phyloP scores from a whole-genome alignment of 2,888 invertebrate genomes.

The Arrhopalites spinosus region DNA sequence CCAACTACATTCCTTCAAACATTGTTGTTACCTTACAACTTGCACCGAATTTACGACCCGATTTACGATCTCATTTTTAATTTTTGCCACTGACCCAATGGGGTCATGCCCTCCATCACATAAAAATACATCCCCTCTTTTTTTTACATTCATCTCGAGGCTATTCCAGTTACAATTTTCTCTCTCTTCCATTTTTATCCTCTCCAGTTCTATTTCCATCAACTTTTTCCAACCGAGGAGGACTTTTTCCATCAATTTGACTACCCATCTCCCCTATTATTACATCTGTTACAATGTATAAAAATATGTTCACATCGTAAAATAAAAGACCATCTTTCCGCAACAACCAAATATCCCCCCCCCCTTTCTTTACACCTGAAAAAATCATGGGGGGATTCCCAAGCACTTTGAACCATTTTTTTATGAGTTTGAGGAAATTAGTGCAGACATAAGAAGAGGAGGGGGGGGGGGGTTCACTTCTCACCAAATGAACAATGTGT shows the following conservation, averaged over 20 bases:
- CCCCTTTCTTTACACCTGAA: too few relatives aligned
- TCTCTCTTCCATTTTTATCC: not conserved
- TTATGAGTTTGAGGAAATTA: too few relatives aligned
- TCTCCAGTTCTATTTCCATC: slow-evolving; percentile 14
- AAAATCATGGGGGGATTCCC: too few relatives aligned
- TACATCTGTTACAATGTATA: not conserved
- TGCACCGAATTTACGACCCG: slow-evolving; percentile 30
- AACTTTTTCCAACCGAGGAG: too few relatives aligned
- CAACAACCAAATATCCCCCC: too few relatives aligned
- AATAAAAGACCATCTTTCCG: slow-evolving; percentile 8
- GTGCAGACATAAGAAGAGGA: too few relatives aligned
- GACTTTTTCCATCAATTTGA: slow-evolving; percentile 32
- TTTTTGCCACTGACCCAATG: slow-evolving; percentile 41
- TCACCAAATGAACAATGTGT: too few relatives aligned
- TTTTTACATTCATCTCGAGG: not conserved
- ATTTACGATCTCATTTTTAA: slow-evolving; percentile 43
- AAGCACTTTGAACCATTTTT: too few relatives aligned
- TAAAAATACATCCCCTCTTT: not conserved
- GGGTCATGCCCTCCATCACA: slow-evolving; percentile 18
- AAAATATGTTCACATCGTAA: slow-evolving; percentile 14
- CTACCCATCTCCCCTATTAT: slow-evolving; percentile 17
- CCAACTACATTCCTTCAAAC: slow-evolving; percentile 34
- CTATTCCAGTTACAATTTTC: too few relatives aligned
- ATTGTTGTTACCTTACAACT: slow-evolving; percentile 21
- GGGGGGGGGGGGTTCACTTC: too few relatives aligned